Evolutionary conservation across 2,797 vertebrate genomes (phyloP).

Genomic region (Limnodromus scolopaceus): DNA sequence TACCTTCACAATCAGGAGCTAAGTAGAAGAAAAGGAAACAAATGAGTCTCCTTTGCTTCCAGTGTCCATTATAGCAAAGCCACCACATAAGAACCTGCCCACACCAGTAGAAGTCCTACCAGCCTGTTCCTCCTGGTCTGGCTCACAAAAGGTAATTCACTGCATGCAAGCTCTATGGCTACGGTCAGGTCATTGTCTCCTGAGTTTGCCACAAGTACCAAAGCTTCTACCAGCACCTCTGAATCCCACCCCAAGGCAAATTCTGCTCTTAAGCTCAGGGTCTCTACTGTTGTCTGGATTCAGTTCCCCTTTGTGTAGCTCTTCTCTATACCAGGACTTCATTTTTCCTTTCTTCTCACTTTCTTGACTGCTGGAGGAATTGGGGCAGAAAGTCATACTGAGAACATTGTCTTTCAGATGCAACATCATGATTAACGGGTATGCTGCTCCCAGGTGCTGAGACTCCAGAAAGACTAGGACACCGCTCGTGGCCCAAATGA

Average conservation of each 20-base stretch:
- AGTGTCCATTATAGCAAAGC: neutral
- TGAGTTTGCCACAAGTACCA: no score
- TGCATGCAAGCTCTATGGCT: no score
- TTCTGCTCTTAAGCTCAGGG: neutral
- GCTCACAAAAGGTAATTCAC: neutral
- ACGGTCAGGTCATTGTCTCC: neutral
- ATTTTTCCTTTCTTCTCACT: neutral
- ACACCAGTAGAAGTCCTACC: fast-evolving
- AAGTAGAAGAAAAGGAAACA: neutral
- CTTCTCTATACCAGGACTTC: neutral
- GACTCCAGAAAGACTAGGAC: neutral
- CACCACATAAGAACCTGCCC: neutral
- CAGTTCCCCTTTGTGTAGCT: neutral
- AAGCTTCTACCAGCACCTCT: neutral
- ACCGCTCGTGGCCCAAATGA: neutral
- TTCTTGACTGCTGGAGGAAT: neutral
- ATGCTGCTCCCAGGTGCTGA: neutral
- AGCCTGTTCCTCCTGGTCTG: neutral
- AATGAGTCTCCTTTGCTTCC: neutral
- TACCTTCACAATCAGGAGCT: neutral
- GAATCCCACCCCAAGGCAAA: neutral
- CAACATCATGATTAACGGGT: neutral
- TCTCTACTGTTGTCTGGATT: neutral
- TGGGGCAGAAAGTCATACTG: neutral
- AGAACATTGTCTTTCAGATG: neutral